Evolutionary conservation across 2,113 vertebrate genomes (phyloP), one percentile per base, ranked within the genome.

Genomic region (Seriola dumerili): DNA sequence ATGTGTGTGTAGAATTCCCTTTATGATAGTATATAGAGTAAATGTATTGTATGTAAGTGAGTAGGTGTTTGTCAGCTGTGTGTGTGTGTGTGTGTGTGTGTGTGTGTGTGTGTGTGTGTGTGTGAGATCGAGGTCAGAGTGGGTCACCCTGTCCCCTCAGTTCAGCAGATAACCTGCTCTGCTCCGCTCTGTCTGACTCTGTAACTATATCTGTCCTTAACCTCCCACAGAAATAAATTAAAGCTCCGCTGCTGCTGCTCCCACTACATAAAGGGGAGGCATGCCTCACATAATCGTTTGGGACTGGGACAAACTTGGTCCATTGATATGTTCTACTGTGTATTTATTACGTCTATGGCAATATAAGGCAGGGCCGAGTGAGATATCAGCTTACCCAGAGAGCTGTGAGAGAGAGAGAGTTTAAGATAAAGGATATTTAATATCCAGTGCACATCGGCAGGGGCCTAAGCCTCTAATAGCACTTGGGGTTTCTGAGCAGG

Each of bases 371-470:
- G 92, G 91, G 91, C 89, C 82, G 88, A 88, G 93, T 91, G 93
- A 95, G 95, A 94, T 95, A 96, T 96, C 94, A 88, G 95, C 94
- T 96, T 96, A 94, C 94, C 91, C 94, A 86, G 92, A 91, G 95
- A 92, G 83, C 89, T 72, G 92, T 78, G 90, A 88, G 92, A 92
- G 90, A 91, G 87, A 79, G 87, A 85, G 85, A 93, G 91, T 95
- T 95, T 94, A 95, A 95, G 95, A 96, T 96, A 96, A 96, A 96
- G 95, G 95, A 95, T 95, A 96, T 96, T 95, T 95, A 96, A 96
- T 96, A 96, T 95, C 95, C 95, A 95, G 91, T 88, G 92, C 94
- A 93, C 94, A 94, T 94, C 89, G 86, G 88, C 89, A 85, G 77
- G 85, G 92, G 90, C 92, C 92, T 93, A 92, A 93, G 91, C 92